Percentiles rank a stretch among this genome's conserved stretches.
These are phyloP conservation scores for Zeus faber DNA, from an alignment of 2,113 vertebrate genomes.

Conservation along the genomic window DNA sequence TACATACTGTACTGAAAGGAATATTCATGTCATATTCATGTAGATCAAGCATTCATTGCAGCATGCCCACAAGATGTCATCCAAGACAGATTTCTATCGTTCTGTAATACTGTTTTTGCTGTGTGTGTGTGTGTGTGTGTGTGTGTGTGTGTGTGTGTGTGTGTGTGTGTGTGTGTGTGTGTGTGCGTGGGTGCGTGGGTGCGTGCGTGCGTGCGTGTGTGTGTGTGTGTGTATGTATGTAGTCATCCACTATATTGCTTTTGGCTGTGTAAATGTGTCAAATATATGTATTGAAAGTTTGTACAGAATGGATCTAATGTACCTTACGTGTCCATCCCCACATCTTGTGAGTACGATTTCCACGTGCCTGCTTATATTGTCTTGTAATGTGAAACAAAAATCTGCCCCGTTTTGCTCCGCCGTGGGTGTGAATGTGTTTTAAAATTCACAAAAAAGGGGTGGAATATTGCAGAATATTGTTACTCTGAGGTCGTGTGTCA, in stretches of 20 bases:
- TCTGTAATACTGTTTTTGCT: slow-evolving; percentile 24
- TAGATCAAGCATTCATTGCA: slow-evolving; percentile 39
- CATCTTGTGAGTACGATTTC: slow-evolving; percentile 47
- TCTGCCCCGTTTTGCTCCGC: slow-evolving; percentile 35
- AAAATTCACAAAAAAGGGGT: slow-evolving; percentile 37
- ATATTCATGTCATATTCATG: slow-evolving; percentile 39
- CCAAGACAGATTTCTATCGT: slow-evolving; percentile 44
- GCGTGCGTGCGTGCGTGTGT: slow-evolving; percentile 15
- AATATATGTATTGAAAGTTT: slow-evolving; percentile 11
- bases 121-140: slow-evolving; percentile 31
- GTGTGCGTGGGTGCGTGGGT: slow-evolving; percentile 12
- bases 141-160: slow-evolving; percentile 34
- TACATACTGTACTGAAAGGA: slow-evolving; percentile 49
- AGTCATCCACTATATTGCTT: background rate
- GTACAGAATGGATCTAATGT: slow-evolving; percentile 24
- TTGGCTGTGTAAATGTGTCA: background rate
- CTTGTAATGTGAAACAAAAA: slow-evolving; percentile 34
- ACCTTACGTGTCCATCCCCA: slow-evolving; percentile 26
- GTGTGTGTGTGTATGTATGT: background rate
- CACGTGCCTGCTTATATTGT: slow-evolving; percentile 55
- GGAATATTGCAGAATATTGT: slow-evolving; percentile 40
- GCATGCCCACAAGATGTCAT: slow-evolving; percentile 53
- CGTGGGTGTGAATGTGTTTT: slow-evolving; percentile 53
- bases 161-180: slow-evolving; percentile 16
- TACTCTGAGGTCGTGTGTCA: slow-evolving; percentile 45